Percentiles rank a stretch among this genome's conserved stretches.
Evolutionary conservation across 1,140 invertebrate species (phyloP).

Genomic region (Neocloeon triangulifer): DNA sequence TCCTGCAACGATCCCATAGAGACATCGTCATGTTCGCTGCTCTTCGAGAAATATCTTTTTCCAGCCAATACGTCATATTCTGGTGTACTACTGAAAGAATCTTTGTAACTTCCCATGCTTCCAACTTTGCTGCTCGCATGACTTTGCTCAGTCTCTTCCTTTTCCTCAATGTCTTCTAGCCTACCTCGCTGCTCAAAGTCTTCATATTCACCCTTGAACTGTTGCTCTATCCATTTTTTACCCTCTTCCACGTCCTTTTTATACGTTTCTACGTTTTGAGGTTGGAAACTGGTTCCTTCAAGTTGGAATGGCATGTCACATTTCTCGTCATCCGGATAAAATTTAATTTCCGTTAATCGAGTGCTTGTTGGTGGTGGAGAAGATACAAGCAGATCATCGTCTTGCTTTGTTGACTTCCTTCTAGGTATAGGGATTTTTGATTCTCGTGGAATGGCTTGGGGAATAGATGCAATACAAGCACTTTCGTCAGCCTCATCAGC

Average conservation of each 20-base stretch:
- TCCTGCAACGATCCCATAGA: conserved; percentile 83
- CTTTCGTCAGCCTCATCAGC: conserved; percentile 61
- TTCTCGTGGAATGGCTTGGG: no score
- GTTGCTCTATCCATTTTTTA: conserved; percentile 75
- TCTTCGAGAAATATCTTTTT: conserved; percentile 49
- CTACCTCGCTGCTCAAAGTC: conserved; percentile 40
- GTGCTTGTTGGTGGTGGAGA: conserved; percentile 29
- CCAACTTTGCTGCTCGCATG: conserved; percentile 57
- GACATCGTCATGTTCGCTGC: conserved; percentile 69
- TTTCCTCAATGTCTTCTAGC: conserved; percentile 75
- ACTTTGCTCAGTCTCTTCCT: conserved; percentile 43
- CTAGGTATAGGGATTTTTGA: conserved; percentile 19
- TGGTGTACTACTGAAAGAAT: conserved; percentile 58
- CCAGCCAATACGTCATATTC: conserved; percentile 64
- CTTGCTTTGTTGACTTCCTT: conserved; percentile 41
- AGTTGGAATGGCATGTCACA: conserved; percentile 11
- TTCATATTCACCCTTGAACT: conserved; percentile 52
- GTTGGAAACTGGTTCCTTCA: conserved; percentile 10
- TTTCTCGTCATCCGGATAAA: conserved; percentile 17
- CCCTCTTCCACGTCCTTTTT: conserved; percentile 41
- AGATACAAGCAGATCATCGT: conserved; percentile 45
- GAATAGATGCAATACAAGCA: conserved; percentile 39
- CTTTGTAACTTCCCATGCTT: conserved; percentile 52
- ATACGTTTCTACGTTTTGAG: conserved; percentile 17
- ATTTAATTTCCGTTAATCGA: conserved; percentile 26